Conservation (phyloP, 2,888 invertebrate genomes). For the Nemotelus pantherinus region DNA sequence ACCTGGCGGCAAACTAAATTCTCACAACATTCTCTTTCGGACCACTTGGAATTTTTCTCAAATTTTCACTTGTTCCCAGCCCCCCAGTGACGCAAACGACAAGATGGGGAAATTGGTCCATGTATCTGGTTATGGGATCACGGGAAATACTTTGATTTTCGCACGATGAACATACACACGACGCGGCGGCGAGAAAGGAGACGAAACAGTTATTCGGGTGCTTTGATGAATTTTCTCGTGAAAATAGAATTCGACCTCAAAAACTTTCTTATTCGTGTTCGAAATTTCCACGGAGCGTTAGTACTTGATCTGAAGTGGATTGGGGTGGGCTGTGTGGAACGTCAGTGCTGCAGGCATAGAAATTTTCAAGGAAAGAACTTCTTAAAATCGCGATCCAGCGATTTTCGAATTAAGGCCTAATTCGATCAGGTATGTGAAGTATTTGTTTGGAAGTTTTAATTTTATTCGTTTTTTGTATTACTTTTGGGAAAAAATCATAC, state of each 20-base stretch:
- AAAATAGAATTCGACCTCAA: slow-evolving; percentile 37
- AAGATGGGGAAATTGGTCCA: neutral
- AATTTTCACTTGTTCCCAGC: neutral
- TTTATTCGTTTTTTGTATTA: neutral
- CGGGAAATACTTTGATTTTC: slow-evolving; percentile 8
- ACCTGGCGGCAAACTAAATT: neutral
- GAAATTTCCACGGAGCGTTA: slow-evolving; percentile 35
- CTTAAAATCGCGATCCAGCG: slow-evolving; percentile 14
- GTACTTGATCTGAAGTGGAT: slow-evolving; percentile 37
- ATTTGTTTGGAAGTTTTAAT: neutral
- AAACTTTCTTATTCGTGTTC: slow-evolving; percentile 24
- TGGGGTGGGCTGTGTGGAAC: slow-evolving; percentile 37
- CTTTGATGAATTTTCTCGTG: slow-evolving; percentile 20
- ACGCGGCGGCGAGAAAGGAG: neutral
- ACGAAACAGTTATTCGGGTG: slow-evolving; percentile 8
- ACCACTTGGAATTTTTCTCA: slow-evolving; percentile 13
- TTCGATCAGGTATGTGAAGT: slow-evolving; percentile 32
- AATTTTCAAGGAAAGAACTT: slow-evolving; percentile 7
- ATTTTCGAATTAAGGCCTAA: neutral
- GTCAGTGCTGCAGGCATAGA: slow-evolving; percentile 8
- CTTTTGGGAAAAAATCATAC: neutral
- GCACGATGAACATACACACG: slow-evolving; percentile 10
- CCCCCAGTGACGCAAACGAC: neutral
- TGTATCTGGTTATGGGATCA: neutral
- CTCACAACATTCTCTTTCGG: too few relatives aligned